Evolutionary conservation across 2,797 vertebrate species (phyloP).

Genomic region (Argyrosomus regius): DNA sequence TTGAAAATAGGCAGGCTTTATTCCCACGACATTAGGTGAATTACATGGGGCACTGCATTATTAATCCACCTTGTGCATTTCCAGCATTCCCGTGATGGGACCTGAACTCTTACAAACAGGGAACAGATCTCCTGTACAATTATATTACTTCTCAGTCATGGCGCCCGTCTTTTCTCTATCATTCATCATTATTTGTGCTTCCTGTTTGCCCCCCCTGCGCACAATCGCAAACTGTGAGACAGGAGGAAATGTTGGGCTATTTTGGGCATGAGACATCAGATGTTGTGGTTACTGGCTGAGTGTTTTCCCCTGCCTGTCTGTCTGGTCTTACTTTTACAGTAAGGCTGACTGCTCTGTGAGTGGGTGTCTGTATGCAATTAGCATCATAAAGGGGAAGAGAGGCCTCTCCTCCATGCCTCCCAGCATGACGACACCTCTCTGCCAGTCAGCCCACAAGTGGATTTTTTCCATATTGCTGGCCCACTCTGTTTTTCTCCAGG

Average conservation of each 20-base stretch:
- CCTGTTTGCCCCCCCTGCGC: constrained; percentile 45
- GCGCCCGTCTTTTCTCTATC: constrained; percentile 2
- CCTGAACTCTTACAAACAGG: constrained; percentile 20
- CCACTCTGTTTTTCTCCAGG: constrained; percentile 62
- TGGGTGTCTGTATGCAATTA: constrained; percentile 75
- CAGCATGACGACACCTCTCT: constrained; percentile 70
- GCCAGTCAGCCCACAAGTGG: constrained; percentile 43
- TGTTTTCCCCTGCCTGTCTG: constrained; percentile 67
- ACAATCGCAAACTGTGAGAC: constrained; percentile 45
- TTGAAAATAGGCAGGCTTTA: constrained; percentile 62
- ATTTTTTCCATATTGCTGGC: constrained; percentile 25
- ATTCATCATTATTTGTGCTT: constrained; percentile 40
- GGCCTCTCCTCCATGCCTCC: constrained; percentile 57
- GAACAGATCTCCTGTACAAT: constrained; percentile 7
- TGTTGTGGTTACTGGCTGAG: constrained; percentile 72
- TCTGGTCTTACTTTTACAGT: constrained; percentile 72
- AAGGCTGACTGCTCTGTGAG: constrained; percentile 73
- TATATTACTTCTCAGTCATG: neutral
- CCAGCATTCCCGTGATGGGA: constrained; percentile 33
- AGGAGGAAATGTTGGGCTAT: constrained; percentile 66
- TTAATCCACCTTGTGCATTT: constrained; percentile 69
- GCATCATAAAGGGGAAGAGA: constrained; percentile 69
- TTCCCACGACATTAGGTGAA: constrained; percentile 71
- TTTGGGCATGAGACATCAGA: constrained; percentile 79
- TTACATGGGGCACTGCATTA: constrained; percentile 54